Evolutionary conservation across 1,140 invertebrate species (phyloP).

Genomic region (Leptinotarsa defecta): DNA sequence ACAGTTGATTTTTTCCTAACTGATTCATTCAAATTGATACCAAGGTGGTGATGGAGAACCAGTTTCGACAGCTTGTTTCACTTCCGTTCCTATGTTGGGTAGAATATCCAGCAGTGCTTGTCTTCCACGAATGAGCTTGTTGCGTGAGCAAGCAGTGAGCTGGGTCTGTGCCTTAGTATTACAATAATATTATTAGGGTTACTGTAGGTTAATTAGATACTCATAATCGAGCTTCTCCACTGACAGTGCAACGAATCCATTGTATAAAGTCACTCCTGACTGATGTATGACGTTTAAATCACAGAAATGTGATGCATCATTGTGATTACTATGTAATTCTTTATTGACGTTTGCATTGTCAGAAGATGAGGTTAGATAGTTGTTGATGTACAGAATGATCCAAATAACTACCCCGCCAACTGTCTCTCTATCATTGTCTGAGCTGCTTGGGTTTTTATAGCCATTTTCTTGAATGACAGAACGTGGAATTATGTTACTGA

Average conservation of each 20-base stretch:
- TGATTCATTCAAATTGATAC: background rate
- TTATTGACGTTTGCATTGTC: background rate
- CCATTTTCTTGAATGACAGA: background rate
- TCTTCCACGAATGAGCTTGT: conserved; percentile 51
- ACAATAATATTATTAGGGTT: conserved; percentile 56
- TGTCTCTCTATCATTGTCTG: background rate
- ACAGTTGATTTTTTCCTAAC: too few species aligned
- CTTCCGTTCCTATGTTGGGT: conserved; percentile 52
- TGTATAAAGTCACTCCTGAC: background rate
- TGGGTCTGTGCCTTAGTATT: conserved; percentile 58
- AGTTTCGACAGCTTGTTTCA: conserved; percentile 24
- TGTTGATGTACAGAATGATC: conserved; percentile 1
- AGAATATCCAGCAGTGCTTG: conserved; percentile 53
- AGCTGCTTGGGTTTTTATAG: background rate
- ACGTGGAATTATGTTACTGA: too few species aligned
- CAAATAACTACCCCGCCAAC: background rate
- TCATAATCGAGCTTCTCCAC: conserved; percentile 49
- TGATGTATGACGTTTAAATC: conserved; percentile 34
- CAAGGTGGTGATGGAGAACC: background rate
- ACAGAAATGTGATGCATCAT: conserved; percentile 14
- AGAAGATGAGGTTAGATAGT: conserved; percentile 1
- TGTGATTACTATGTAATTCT: conserved; percentile 4
- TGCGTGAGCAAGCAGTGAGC: conserved; percentile 54
- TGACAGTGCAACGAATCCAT: conserved; percentile 16
- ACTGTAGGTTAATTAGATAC: conserved; percentile 50